Evolutionary conservation across 1,140 invertebrate species (phyloP).

Genomic region (Neocloeon triangulifer): DNA sequence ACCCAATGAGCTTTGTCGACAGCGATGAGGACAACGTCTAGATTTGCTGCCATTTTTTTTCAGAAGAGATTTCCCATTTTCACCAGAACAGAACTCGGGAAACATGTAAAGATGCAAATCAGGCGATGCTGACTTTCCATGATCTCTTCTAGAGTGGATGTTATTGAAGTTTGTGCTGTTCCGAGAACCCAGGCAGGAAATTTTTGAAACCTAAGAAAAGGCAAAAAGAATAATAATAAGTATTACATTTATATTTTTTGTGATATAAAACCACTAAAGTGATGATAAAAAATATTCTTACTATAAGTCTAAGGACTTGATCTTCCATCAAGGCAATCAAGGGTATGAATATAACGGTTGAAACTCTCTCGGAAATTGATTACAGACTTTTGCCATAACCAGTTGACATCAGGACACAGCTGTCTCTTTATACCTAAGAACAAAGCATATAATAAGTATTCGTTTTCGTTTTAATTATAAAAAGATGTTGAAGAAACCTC

Average conservation of each 20-base stretch:
- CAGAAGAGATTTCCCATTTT: constrained; percentile 12
- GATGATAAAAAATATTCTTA: constrained; percentile 11
- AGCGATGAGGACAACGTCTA: constrained; percentile 54
- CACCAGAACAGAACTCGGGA: constrained; percentile 31
- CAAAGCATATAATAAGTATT: neutral
- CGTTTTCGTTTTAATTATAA: neutral
- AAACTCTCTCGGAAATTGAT: constrained; percentile 69
- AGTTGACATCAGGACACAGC: constrained; percentile 73
- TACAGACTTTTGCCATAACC: constrained; percentile 91
- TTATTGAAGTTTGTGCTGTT: constrained; percentile 29
- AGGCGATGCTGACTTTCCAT: constrained; percentile 26
- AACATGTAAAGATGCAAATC: constrained; percentile 41
- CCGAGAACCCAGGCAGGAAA: constrained; percentile 36
- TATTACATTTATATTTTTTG: neutral
- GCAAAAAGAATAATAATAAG: neutral
- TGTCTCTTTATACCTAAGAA: constrained; percentile 13
- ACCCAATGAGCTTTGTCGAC: constrained; percentile 67
- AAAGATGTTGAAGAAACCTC: constrained; percentile 39
- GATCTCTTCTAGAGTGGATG: constrained; percentile 19
- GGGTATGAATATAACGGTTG: constrained; percentile 81
- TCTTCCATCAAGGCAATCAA: constrained; percentile 74
- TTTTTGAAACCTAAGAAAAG: constrained; percentile 24
- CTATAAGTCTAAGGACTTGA: constrained; percentile 36
- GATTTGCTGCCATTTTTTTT: constrained; percentile 10
- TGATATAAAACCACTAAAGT: constrained; percentile 6